Percentiles rank a stretch among this genome's conserved stretches.
phyloP scores from a whole-genome alignment of 1,140 invertebrate genomes.

The Brachionus asplanchnoidis region DNA sequence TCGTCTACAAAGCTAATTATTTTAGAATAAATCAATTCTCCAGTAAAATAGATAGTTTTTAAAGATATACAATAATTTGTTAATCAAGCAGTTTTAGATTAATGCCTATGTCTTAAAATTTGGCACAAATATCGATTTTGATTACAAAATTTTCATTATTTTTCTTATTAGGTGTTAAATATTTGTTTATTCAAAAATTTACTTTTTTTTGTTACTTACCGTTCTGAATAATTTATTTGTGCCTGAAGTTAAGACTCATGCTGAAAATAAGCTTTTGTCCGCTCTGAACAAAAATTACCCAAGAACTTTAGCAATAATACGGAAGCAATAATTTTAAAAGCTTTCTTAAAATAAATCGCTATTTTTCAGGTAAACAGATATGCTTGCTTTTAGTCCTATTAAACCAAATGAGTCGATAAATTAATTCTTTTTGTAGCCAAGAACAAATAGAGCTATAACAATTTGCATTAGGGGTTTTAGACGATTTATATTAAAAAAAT shows the following conservation, averaged over 20 bases:
- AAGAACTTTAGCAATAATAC: background rate
- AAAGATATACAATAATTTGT: background rate
- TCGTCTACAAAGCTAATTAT: background rate
- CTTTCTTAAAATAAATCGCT: background rate
- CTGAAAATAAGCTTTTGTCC: background rate
- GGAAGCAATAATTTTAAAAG: conserved; percentile 17
- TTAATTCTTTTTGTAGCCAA: conserved; percentile 1
- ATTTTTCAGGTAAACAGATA: background rate
- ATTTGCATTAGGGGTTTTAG: background rate
- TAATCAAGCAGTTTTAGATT: background rate
- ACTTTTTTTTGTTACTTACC: background rate
- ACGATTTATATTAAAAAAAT: background rate
- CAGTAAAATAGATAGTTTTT: background rate
- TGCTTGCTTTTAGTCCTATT: conserved; percentile 23
- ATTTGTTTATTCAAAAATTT: conserved; percentile 4
- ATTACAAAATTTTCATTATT: background rate
- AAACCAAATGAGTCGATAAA: conserved; percentile 29
- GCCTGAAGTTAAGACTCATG: background rate
- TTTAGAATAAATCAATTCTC: background rate
- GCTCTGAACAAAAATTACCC: background rate
- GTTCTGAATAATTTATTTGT: background rate
- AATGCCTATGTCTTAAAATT: background rate
- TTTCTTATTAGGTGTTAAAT: conserved; percentile 1
- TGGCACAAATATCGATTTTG: background rate
- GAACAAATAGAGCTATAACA: background rate